phyloP scores from a whole-genome alignment of 2,113 vertebrate genomes.

The Otocyon megalotis region DNA sequence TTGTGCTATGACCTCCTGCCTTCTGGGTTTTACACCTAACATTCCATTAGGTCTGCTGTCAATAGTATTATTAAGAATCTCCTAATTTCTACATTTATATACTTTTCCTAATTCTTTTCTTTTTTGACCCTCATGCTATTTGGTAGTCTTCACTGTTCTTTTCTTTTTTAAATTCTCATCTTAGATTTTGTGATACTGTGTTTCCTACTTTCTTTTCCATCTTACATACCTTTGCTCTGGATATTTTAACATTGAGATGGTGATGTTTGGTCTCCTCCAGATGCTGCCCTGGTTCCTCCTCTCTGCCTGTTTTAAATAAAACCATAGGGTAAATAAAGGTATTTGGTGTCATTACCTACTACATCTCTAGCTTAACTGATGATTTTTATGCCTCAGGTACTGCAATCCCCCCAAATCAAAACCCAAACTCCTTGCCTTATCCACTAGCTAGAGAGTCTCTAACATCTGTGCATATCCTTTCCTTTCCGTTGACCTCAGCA shows the following conservation, averaged over 20 bases:
- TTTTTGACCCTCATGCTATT: not conserved
- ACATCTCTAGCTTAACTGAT: not conserved
- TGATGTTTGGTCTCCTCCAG: not conserved
- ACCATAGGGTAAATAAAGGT: not conserved
- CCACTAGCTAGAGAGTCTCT: not conserved
- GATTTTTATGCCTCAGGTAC: not conserved
- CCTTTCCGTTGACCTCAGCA: not conserved
- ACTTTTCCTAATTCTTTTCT: not conserved
- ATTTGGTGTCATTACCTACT: not conserved
- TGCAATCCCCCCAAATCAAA: not conserved
- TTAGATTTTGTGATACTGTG: not conserved
- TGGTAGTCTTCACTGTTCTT: not conserved
- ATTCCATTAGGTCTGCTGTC: not conserved
- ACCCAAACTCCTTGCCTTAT: too few species aligned
- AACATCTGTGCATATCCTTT: not conserved
- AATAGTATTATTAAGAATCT: not conserved
- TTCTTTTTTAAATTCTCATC: not conserved
- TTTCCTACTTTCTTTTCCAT: not conserved
- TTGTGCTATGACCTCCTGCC: not conserved
- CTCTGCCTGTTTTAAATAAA: not conserved
- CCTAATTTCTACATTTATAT: not conserved
- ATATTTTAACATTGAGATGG: not conserved
- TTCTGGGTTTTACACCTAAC: not conserved
- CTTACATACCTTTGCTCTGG: not conserved
- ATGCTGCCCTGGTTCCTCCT: not conserved